Evolutionary conservation across 2,888 invertebrate genomes (phyloP), one percentile per base, ranked within the genome.

Genomic region (Morpho deidamia): DNA sequence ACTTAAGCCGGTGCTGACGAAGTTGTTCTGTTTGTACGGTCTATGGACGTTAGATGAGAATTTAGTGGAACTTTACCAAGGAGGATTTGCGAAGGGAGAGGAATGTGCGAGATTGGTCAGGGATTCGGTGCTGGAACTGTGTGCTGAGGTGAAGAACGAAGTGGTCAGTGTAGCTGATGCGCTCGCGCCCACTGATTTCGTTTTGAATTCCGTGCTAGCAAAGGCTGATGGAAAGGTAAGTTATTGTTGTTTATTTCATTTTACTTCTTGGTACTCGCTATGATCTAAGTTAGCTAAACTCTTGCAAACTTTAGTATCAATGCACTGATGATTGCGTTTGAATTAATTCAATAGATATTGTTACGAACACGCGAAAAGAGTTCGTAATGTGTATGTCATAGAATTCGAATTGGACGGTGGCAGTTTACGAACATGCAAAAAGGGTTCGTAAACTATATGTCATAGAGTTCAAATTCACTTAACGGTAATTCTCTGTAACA

Each of bases 161-260:
- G 91, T 95, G 0, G 93, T 97, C 0, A 84, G 93, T 1, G 91
- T 97, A 2, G 95, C 94, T 2, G 98, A 98, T 76, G 95, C 95
- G 33, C 89, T 98, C 32, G 95, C 97, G 3, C 97, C 97, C 1
- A 95, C 97, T 0, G 98, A 98, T 83, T 97, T 95, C 75, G 93
- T 97, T 37, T 87, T 98, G 10, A 95, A 97, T 81, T 97, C 97
- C 0, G 94, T 95, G 37, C 90, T 98, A 11, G 98, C 96, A 49
- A 92, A 90, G 70, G 94, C 96, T 33, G 95, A 97, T 87, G 98
- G 98, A 60, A 92, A 93, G 87, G 95, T 95, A 69, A 80, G 80
- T 70, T 52, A 54, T 48, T 43, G 14, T 5, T 5, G 59, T n/a
- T n/a, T n/a, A n/a, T n/a, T n/a, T n/a, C n/a, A n/a, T n/a, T n/a